These are phyloP conservation scores for Pseudomyrmex concolor DNA, from an alignment of 1,140 invertebrate species.

Conservation along the genomic window DNA sequence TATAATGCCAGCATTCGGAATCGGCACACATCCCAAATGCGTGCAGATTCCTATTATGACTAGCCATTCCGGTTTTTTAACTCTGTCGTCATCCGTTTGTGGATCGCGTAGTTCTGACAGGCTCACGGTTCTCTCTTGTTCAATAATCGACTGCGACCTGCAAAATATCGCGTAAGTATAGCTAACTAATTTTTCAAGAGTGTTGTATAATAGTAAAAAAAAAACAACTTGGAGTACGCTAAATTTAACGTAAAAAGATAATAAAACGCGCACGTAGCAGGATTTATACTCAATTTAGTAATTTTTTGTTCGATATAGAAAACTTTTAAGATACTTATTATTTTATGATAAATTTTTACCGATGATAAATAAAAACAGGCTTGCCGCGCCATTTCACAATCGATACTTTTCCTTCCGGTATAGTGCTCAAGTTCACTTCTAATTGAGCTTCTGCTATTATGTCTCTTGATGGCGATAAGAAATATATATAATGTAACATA, in stretches of 20 bases:
- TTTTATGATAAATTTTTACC: slow-evolving; percentile 64
- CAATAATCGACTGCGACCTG: slow-evolving; percentile 86
- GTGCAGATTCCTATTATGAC: slow-evolving; percentile 95
- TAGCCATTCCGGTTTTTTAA: slow-evolving; percentile 89
- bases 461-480: slow-evolving; percentile 71
- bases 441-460: slow-evolving; percentile 72
- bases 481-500: slow-evolving; percentile 70
- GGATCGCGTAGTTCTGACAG: slow-evolving; percentile 90
- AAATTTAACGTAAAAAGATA: neutral
- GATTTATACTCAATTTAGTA: neutral
- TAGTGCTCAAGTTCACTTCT: slow-evolving; percentile 72
- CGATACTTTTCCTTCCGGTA: slow-evolving; percentile 72
- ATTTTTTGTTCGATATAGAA: too few relatives aligned
- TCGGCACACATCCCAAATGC: slow-evolving; percentile 94
- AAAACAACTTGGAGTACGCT: too few relatives aligned
- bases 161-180: neutral
- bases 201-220: too few relatives aligned
- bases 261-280: neutral
- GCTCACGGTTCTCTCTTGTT: slow-evolving; percentile 87
- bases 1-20: slow-evolving; percentile 91
- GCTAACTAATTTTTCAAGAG: too few relatives aligned
- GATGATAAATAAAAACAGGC: slow-evolving; percentile 77
- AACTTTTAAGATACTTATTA: neutral
- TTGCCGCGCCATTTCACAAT: slow-evolving; percentile 77
- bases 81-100: slow-evolving; percentile 88